These are phyloP conservation scores for Arion vulgaris DNA, from an alignment of 1,140 invertebrate genomes.

Conservation along the genomic window DNA sequence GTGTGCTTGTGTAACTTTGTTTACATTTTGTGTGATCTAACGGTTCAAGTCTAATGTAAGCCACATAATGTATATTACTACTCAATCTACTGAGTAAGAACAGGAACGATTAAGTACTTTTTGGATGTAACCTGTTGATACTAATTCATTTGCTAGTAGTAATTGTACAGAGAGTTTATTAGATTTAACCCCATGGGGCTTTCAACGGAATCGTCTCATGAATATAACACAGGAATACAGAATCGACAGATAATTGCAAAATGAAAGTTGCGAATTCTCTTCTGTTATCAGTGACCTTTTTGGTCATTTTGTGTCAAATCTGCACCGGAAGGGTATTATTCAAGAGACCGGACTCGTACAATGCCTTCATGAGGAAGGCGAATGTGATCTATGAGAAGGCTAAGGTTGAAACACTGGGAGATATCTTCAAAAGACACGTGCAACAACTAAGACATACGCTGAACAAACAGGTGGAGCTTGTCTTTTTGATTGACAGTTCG, in stretches of 20 bases:
- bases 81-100: background rate
- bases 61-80: background rate
- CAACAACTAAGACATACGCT: conserved; percentile 64
- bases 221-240: background rate
- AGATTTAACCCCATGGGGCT: background rate
- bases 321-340: background rate
- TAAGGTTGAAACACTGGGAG: conserved; percentile 77
- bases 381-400: conserved; percentile 63
- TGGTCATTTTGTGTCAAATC: background rate
- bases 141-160: background rate
- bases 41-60: background rate
- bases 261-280: background rate
- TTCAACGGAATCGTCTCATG: background rate
- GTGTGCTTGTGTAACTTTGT: background rate
- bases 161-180: background rate
- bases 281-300: background rate
- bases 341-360: conserved; percentile 36
- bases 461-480: conserved; percentile 77
- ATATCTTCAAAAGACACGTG: conserved; percentile 76
- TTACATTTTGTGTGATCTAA: background rate
- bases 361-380: conserved; percentile 40
- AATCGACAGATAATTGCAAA: background rate
- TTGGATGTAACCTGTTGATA: background rate
- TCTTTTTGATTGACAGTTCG: conserved; percentile 82
- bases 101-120: background rate